These are phyloP conservation scores for Nematostella vectensis DNA, from an alignment of 92 coral and sea anemone genomes.

Conservation along the genomic window DNA sequence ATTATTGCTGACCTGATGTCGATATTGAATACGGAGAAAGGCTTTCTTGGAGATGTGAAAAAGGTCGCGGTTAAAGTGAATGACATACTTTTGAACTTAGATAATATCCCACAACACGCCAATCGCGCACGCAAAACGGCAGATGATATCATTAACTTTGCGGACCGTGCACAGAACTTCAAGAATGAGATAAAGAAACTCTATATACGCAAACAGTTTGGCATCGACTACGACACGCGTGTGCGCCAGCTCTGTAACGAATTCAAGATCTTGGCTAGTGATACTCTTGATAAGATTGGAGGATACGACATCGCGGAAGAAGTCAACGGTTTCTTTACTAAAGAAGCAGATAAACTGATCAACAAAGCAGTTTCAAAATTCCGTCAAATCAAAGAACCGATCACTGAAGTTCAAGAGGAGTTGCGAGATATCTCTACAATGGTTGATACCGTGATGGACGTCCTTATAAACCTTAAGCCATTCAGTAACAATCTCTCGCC, in stretches of 20 bases:
- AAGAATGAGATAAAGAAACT: conserved; percentile 68
- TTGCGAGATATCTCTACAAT: conserved; percentile 42
- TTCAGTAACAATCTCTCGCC: conserved; percentile 73
- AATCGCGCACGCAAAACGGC: conserved; percentile 73
- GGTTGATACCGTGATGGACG: conserved; percentile 54
- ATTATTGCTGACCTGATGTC: conserved; percentile 76
- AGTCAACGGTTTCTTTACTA: conserved; percentile 56
- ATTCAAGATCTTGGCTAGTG: conserved; percentile 51
- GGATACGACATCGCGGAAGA: conserved; percentile 53
- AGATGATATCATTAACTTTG: conserved; percentile 71
- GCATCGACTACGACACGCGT: conserved; percentile 58
- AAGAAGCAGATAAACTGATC: conserved; percentile 61
- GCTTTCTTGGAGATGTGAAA: conserved; percentile 54
- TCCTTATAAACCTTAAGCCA: conserved; percentile 72
- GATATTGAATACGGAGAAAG: conserved; percentile 66
- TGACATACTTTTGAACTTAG: conserved; percentile 44
- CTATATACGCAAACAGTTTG: conserved; percentile 55
- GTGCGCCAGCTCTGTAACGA: conserved; percentile 67
- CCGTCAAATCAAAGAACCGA: conserved; percentile 57
- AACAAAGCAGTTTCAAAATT: conserved; percentile 55
- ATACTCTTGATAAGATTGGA: conserved; percentile 53
- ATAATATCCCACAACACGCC: conserved; percentile 74
- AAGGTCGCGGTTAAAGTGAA: conserved; percentile 59
- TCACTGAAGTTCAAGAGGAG: conserved; percentile 48
- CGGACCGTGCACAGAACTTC: conserved; percentile 57